These are phyloP conservation scores for Fissipunctia ypsillon DNA, from an alignment of 2,888 invertebrate species.

Conservation along the genomic window DNA sequence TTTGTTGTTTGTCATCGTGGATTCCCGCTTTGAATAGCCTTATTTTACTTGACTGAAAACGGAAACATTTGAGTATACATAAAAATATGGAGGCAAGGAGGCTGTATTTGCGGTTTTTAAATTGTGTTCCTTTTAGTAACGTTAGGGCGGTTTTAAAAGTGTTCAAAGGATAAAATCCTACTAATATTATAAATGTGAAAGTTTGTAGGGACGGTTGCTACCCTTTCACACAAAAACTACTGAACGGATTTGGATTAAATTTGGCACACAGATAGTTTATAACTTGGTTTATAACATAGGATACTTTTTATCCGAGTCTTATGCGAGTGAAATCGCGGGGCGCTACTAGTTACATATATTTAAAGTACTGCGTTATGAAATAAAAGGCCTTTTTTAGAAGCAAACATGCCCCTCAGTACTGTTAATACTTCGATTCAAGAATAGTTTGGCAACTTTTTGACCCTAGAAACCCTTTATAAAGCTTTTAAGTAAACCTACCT, in stretches of 20 bases:
- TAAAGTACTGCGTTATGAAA: neutral
- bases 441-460: neutral
- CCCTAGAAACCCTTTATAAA: neutral
- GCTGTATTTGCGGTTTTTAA: neutral
- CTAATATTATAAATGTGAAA: no score
- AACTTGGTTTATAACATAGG: no score
- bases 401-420: neutral
- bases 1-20: neutral
- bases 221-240: no score
- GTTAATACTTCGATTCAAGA: neutral
- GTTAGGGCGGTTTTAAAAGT: constrained; percentile 11
- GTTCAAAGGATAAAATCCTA: neutral
- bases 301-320: no score
- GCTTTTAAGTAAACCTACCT: neutral
- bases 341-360: no score
- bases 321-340: no score
- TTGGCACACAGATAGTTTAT: no score
- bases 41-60: neutral
- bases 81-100: no score
- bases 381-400: no score
- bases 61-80: no score
- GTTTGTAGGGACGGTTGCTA: no score
- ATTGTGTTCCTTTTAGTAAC: constrained; percentile 21
- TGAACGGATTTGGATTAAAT: no score
- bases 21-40: neutral